phyloP scores from a whole-genome alignment of 2,113 vertebrate genomes.

The Odontesthes bonariensis region DNA sequence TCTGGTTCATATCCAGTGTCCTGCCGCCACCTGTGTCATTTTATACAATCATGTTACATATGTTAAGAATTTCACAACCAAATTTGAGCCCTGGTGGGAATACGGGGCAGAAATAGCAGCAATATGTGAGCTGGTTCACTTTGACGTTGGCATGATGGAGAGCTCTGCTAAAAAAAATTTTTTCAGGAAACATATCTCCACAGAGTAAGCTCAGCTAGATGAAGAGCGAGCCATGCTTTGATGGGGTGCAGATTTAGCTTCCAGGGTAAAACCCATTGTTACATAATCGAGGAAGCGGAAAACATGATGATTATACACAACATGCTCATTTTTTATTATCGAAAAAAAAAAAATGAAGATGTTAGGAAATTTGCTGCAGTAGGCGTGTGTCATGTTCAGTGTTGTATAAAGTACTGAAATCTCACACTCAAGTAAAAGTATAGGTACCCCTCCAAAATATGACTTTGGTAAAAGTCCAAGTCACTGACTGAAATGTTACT shows the following conservation, averaged over 20 bases:
- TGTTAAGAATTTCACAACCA: conserved; percentile 69
- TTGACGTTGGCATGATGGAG: conserved; percentile 4
- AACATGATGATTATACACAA: background rate
- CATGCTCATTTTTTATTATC: no score
- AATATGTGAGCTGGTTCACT: conserved; percentile 33
- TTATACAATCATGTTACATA: conserved; percentile 66
- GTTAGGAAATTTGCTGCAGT: no score
- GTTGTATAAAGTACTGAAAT: no score
- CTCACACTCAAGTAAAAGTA: no score
- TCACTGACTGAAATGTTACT: no score
- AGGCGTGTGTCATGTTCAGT: no score
- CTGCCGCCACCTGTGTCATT: conserved; percentile 60
- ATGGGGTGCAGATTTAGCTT: background rate
- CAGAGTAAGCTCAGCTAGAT: conserved; percentile 8
- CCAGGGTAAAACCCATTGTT: background rate
- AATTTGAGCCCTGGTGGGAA: conserved; percentile 29
- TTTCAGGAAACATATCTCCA: conserved; percentile 27
- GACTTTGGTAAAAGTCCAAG: no score
- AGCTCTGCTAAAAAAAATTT: conserved; percentile 14
- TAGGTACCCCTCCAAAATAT: no score
- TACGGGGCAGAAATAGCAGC: conserved; percentile 62
- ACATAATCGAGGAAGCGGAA: background rate
- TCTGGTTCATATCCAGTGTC: conserved; percentile 51
- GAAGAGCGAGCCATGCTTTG: background rate
- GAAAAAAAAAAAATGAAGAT: no score